Evolutionary conservation across 2,888 invertebrate species (phyloP).

Genomic region (Yponomeuta sedellus): DNA sequence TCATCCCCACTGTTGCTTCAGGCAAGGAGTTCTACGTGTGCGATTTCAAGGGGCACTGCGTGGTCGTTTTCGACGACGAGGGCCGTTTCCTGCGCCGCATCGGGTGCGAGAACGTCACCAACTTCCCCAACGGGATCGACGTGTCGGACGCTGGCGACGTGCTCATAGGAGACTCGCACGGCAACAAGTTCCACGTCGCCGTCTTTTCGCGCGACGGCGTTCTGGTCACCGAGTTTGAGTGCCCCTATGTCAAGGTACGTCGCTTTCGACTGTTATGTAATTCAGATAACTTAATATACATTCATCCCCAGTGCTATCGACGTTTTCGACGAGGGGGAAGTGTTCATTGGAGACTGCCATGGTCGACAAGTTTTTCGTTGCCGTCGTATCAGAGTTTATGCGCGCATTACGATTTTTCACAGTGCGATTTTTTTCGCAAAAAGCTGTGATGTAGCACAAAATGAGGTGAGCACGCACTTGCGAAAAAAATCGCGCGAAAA

Average conservation of each 20-base stretch:
- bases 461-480: too few species aligned
- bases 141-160: conserved; percentile 98
- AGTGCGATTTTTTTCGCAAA: too few species aligned
- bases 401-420: too few species aligned
- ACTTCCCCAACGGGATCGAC: conserved; percentile 98
- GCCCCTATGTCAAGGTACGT: conserved; percentile 95
- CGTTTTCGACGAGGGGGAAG: conserved; percentile 97
- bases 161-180: conserved; percentile 97
- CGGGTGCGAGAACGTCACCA: conserved; percentile 96
- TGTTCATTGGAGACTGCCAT: conserved; percentile 97
- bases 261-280: not conserved
- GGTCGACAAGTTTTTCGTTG: conserved; percentile 98
- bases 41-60: conserved; percentile 98
- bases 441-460: too few species aligned
- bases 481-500: too few species aligned
- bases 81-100: conserved; percentile 94
- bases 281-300: not conserved
- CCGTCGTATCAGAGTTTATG: too few species aligned
- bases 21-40: conserved; percentile 96
- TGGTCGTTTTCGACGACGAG: conserved; percentile 95
- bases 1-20: conserved; percentile 39
- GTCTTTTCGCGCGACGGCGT: conserved; percentile 94
- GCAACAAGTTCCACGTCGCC: conserved; percentile 97
- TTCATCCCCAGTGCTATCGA: conserved; percentile 95
- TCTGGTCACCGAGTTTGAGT: conserved; percentile 94